Conservation (phyloP, 1,140 invertebrate species). For the Eulimnadia texana region DNA sequence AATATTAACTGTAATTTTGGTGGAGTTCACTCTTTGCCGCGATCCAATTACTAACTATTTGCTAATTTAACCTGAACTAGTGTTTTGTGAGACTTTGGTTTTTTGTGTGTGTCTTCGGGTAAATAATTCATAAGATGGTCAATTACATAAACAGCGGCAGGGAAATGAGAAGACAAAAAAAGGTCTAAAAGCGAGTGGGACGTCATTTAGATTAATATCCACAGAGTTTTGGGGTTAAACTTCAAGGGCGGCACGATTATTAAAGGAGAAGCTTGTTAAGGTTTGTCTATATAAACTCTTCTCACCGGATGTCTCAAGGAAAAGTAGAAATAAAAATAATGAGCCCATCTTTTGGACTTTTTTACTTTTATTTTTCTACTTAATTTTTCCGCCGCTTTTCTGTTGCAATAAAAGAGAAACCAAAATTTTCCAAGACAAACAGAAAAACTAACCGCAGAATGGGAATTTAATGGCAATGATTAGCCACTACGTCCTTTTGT, state of each 20-base stretch:
- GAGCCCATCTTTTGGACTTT: too few species aligned
- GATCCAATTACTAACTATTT: too few species aligned
- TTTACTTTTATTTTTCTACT: too few species aligned
- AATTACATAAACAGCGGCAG: neutral
- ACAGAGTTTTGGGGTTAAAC: neutral
- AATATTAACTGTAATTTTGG: too few species aligned
- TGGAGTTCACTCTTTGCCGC: too few species aligned
- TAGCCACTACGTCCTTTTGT: too few species aligned
- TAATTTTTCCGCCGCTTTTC: neutral
- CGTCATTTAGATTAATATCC: neutral
- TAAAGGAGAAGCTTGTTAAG: neutral
- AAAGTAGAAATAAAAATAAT: neutral
- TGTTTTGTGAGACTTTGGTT: too few species aligned
- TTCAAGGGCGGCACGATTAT: neutral
- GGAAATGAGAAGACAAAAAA: neutral
- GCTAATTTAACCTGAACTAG: too few species aligned
- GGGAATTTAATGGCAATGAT: too few species aligned
- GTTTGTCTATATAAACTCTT: neutral
- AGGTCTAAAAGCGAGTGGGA: neutral
- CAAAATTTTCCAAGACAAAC: neutral
- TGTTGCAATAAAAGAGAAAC: neutral
- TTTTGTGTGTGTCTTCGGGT: too few species aligned
- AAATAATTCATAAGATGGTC: too few species aligned
- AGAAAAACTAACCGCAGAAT: neutral
- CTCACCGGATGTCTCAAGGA: neutral